Evolutionary conservation across 1,140 invertebrate species (phyloP).

Genomic region (Hydropsyche tenuis): DNA sequence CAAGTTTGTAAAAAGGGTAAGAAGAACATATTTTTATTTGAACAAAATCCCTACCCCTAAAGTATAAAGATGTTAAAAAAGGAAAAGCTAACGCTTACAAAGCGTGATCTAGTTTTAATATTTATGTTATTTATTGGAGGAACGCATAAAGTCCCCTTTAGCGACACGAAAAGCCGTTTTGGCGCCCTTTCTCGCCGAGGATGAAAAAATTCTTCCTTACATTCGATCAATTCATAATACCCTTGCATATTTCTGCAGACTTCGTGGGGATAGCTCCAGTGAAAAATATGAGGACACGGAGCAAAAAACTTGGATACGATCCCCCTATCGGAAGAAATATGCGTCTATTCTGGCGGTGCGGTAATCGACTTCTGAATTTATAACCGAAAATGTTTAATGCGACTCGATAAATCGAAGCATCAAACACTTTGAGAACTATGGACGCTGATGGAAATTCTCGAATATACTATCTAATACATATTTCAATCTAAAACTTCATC

Average conservation of each 20-base stretch:
- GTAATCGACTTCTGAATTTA: conserved; percentile 24
- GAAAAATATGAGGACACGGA: conserved; percentile 13
- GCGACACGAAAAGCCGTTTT: not conserved
- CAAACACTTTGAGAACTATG: not conserved
- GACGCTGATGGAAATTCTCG: too few relatives aligned
- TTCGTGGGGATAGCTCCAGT: not conserved
- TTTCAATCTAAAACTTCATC: too few relatives aligned
- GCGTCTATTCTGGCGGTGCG: conserved; percentile 2
- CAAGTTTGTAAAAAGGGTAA: too few relatives aligned
- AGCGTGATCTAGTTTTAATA: conserved; percentile 42
- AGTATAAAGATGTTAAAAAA: conserved; percentile 10
- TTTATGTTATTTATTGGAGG: conserved; percentile 37
- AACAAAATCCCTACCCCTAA: not conserved
- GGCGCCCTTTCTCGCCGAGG: not conserved
- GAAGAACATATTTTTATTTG: not conserved
- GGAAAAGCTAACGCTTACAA: conserved; percentile 24
- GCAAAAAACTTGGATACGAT: conserved; percentile 16
- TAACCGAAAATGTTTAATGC: conserved; percentile 20
- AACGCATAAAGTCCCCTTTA: not conserved
- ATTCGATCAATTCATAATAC: conserved; percentile 21
- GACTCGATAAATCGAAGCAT: conserved; percentile 22
- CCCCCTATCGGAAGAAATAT: conserved; percentile 10
- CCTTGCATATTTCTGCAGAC: conserved; percentile 23
- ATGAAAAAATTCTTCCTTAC: not conserved
- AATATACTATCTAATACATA: too few relatives aligned